Evolutionary conservation across 2,888 invertebrate species (phyloP).

Genomic region (Cactoblastis cactorum): DNA sequence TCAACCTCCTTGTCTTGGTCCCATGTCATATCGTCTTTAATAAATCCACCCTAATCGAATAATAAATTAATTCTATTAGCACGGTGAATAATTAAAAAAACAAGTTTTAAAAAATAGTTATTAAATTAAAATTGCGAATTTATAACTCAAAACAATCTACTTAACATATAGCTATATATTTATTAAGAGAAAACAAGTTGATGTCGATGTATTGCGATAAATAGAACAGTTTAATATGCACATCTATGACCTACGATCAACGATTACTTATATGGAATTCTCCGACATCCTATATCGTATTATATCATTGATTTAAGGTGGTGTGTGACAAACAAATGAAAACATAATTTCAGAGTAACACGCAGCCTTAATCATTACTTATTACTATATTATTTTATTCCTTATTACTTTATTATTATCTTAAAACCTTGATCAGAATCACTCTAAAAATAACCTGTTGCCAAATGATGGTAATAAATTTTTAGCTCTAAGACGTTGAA

Average conservation of each 20-base stretch:
- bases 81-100: not conserved
- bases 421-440: not conserved
- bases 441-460: not conserved
- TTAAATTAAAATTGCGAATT: no score
- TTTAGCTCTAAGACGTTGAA: not conserved
- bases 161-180: no score
- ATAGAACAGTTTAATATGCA: conserved; percentile 47
- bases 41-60: conserved; percentile 19
- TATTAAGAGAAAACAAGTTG: not conserved
- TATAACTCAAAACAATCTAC: no score
- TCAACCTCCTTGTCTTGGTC: conserved; percentile 55
- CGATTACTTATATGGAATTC: conserved; percentile 35
- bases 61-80: conserved; percentile 10
- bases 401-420: no score
- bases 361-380: no score
- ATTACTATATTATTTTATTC: no score
- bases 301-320: no score
- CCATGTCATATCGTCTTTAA: conserved; percentile 25
- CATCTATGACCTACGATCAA: conserved; percentile 33
- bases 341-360: no score
- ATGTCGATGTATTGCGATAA: conserved; percentile 33
- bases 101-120: no score
- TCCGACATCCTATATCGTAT: conserved; percentile 31
- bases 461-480: not conserved
- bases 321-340: no score